Conservation (phyloP, 2,113 vertebrate species). For the Caranx melampygus region DNA sequence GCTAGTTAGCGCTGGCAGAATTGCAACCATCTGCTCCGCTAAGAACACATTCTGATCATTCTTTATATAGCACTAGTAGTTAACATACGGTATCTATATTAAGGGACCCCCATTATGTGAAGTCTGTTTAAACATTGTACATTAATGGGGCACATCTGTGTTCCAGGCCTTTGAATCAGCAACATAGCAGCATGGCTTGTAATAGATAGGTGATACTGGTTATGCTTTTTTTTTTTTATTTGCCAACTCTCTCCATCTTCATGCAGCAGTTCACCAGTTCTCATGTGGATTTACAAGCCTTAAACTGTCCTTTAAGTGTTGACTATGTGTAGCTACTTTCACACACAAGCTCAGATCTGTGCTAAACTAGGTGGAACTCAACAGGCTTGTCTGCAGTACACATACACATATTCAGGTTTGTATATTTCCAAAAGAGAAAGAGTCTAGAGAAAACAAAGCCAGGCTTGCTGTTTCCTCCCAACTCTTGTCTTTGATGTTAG, state of each 20-base stretch:
- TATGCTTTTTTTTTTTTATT: background rate
- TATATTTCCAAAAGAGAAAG: background rate
- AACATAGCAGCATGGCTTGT: background rate
- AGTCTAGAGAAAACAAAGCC: background rate
- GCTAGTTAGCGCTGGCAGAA: conserved; percentile 74
- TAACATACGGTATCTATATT: conserved; percentile 59
- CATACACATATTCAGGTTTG: background rate
- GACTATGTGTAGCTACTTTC: background rate
- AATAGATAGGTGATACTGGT: background rate
- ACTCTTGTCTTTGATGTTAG: background rate
- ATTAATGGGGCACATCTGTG: conserved; percentile 54
- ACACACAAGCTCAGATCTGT: background rate
- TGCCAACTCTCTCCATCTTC: background rate
- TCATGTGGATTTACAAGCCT: background rate
- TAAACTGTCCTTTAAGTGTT: background rate
- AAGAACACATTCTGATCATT: conserved; percentile 73
- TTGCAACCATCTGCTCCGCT: conserved; percentile 77
- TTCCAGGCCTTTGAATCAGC: conserved; percentile 15
- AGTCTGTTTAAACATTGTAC: conserved; percentile 46
- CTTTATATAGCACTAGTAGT: conserved; percentile 54
- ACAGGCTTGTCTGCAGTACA: background rate
- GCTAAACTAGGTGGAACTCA: background rate
- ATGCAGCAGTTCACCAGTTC: background rate
- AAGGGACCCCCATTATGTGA: conserved; percentile 49
- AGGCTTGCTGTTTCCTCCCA: background rate